A percentile compares a stretch with the other conserved stretches of the same genome.
Evolutionary conservation across 2,888 invertebrate species (phyloP).

Genomic region (Digitonthophagus gazella): DNA sequence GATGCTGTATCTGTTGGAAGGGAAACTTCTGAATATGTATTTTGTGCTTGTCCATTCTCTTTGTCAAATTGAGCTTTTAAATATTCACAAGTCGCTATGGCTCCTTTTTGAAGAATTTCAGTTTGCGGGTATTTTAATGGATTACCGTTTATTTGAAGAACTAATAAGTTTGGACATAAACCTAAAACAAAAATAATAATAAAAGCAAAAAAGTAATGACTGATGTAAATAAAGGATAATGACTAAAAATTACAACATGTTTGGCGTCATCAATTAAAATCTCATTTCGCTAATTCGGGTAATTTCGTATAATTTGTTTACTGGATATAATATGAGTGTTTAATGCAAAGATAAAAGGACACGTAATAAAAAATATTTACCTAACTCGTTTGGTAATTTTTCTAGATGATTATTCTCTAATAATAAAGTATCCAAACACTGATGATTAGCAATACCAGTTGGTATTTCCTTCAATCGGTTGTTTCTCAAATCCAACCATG

Average conservation of each 20-base stretch:
- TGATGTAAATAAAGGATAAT: too few species aligned
- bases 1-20: not conserved
- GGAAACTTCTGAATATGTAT: not conserved
- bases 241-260: too few species aligned
- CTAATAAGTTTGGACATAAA: conserved; percentile 58
- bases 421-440: conserved; percentile 60
- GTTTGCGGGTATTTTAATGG: conserved; percentile 60
- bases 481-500: conserved; percentile 65
- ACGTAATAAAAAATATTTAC: conserved; percentile 42
- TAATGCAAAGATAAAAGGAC: too few species aligned
- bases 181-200: conserved; percentile 42
- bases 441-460: conserved; percentile 57
- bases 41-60: not conserved
- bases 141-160: conserved; percentile 61
- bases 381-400: conserved; percentile 61
- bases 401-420: conserved; percentile 63
- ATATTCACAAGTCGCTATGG: conserved; percentile 43
- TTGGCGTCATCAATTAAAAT: too few species aligned
- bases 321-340: not conserved
- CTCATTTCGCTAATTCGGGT: too few species aligned
- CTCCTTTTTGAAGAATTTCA: conserved; percentile 57
- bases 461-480: conserved; percentile 61
- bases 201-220: not conserved
- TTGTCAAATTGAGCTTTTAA: conserved; percentile 29
- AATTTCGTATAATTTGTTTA: too few species aligned